These are phyloP conservation scores for Piaya cayana DNA, from an alignment of 2,113 vertebrate species.

Conservation along the genomic window DNA sequence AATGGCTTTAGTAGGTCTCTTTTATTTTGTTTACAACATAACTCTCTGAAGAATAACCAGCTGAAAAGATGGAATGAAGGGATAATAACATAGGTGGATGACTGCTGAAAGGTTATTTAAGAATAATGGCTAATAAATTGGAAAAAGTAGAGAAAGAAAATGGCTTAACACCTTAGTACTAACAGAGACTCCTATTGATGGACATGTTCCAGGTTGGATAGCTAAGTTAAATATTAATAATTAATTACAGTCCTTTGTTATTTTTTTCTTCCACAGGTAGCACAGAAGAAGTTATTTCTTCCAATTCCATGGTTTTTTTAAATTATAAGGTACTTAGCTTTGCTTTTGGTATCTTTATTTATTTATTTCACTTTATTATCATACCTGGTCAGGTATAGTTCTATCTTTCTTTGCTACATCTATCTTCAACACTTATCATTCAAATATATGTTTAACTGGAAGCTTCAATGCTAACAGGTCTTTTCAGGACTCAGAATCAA, in stretches of 20 bases:
- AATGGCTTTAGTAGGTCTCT: neutral
- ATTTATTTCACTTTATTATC: neutral
- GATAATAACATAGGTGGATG: neutral
- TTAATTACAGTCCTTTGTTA: neutral
- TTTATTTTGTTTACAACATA: neutral
- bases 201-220: neutral
- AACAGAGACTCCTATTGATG: neutral
- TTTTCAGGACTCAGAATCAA: neutral
- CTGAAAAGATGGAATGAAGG: neutral
- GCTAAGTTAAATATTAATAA: neutral
- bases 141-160: neutral
- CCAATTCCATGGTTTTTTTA: neutral
- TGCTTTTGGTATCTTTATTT: neutral
- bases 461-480: neutral
- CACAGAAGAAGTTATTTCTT: neutral
- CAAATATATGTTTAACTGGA: neutral
- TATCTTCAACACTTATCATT: neutral
- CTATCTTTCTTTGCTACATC: neutral
- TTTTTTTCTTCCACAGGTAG: neutral
- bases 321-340: neutral
- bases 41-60: neutral
- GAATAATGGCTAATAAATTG: neutral
- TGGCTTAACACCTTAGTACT: neutral
- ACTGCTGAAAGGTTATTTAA: neutral
- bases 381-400: neutral